These are phyloP conservation scores for Junonia oenone DNA, from an alignment of 2,888 invertebrate species.

Conservation along the genomic window DNA sequence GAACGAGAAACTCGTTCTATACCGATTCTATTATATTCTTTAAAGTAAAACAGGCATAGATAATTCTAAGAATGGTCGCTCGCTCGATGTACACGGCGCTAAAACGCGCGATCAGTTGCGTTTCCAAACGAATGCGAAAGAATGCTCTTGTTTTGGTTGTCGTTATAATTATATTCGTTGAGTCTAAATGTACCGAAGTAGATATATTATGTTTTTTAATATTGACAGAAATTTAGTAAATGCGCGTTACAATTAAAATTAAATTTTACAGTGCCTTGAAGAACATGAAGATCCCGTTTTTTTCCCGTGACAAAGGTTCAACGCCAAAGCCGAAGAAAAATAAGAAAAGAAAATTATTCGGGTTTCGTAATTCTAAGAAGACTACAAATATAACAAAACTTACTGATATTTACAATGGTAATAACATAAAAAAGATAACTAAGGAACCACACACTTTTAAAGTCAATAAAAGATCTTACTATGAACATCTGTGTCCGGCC, in stretches of 20 bases:
- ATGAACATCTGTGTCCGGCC: constrained; percentile 25
- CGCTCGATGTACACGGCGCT: too few relatives aligned
- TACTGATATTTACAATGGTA: background rate
- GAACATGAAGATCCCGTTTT: constrained; percentile 58
- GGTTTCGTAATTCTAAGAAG: background rate
- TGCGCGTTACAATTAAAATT: background rate
- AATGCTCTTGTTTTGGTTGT: too few relatives aligned
- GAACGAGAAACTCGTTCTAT: too few relatives aligned
- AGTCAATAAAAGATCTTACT: constrained; percentile 28
- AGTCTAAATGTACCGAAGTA: too few relatives aligned
- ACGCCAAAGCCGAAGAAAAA: constrained; percentile 32
- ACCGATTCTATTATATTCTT: too few relatives aligned
- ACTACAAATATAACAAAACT: background rate
- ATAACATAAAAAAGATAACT: background rate
- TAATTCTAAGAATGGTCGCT: too few relatives aligned
- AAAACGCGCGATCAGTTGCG: too few relatives aligned
- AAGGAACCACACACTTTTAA: constrained; percentile 9
- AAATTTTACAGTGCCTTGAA: constrained; percentile 39
- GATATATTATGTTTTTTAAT: too few relatives aligned
- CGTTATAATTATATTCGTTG: too few relatives aligned
- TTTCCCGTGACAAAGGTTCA: constrained; percentile 50
- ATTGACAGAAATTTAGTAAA: too few relatives aligned
- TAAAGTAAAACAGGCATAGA: too few relatives aligned
- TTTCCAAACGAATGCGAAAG: too few relatives aligned
- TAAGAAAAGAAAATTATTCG: constrained; percentile 41